Conservation (phyloP, 2,888 invertebrate genomes). For the Pseudeuparius sepicola region DNA sequence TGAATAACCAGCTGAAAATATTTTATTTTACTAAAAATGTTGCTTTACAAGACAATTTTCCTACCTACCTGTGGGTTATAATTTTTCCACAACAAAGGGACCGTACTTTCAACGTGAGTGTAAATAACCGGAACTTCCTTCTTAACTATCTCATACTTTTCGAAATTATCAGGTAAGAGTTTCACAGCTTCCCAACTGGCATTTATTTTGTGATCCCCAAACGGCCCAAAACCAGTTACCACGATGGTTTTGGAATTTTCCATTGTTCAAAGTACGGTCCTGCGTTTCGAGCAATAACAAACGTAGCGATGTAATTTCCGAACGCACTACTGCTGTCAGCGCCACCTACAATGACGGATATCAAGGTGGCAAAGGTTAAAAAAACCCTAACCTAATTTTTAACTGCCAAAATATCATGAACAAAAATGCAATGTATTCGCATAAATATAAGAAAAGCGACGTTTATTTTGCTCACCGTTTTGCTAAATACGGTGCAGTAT, state of each 20-base stretch:
- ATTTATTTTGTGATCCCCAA: conserved; percentile 57
- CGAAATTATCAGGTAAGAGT: conserved; percentile 46
- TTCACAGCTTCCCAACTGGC: conserved; percentile 79
- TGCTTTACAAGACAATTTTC: neutral
- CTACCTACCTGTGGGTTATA: conserved; percentile 24
- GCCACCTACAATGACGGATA: conserved; percentile 8
- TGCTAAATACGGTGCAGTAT: conserved; percentile 48
- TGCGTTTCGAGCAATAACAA: no score
- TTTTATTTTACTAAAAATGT: no score
- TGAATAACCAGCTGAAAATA: conserved; percentile 63
- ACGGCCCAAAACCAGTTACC: conserved; percentile 76
- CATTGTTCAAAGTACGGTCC: no score
- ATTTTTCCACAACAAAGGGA: conserved; percentile 35
- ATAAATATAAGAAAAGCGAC: conserved; percentile 42
- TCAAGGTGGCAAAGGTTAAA: no score
- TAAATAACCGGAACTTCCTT: conserved; percentile 65
- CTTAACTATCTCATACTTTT: conserved; percentile 45
- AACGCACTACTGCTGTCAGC: no score
- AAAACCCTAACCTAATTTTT: no score
- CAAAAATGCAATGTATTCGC: conserved; percentile 31
- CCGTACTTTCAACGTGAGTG: conserved; percentile 53
- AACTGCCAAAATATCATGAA: conserved; percentile 1
- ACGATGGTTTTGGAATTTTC: no score
- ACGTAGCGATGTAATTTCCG: no score
- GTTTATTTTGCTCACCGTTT: conserved; percentile 44